Base-by-base conservation (phyloP, 2,113 vertebrate species). In the Hippocampus guttulatus region DNA sequence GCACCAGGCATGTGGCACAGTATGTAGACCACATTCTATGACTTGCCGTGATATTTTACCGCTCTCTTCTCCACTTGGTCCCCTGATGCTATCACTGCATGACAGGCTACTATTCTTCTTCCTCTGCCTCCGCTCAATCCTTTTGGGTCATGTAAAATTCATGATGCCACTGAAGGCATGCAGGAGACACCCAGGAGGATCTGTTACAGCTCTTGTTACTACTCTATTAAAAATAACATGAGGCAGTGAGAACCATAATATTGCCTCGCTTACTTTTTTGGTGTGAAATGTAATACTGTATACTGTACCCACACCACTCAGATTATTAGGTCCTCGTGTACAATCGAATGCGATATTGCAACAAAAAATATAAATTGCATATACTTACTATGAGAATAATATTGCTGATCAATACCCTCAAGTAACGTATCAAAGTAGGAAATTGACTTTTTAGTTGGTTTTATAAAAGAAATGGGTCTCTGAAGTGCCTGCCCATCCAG, bases 121-220 rank as follows among this genome's bases (percentile, higher is more conserved):
- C 27, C 41, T 51, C 61, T 43, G 64, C 61, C 64, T 52, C 63
- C 67, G 71, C 68, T 65, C 43, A 30, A 72, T 64, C 23, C 67
- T 77, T 70, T 16, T 65, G 63, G 63, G 63, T 45, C 12, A 75
- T 87, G 75, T 71, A 79, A 85, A 76, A 85, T 88, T 87, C 78
- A 88, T 80, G 78, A 77, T 38, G 27, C 43, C 1, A 33, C 5
- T 68, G 76, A 74, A 75, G 52, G 62, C 45, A 6, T 64, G 23
- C 58, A 63, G 68, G 62, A 77, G 70, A 62, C 38, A 70, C 45
- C 61, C 58, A 62, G 65, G 71, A 70, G 75, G 60, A 78, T 64
- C 8, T 73, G 64, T 25, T 74, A 67, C 81, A 66, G 52, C 73
- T 62, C 67, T 68, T 71, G 51, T 75, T 81, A 71, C 70, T 47